Evolutionary conservation across 2,797 vertebrate species (phyloP), one percentile per base, ranked within the genome.

Genomic region (Sebastes steindachneri): DNA sequence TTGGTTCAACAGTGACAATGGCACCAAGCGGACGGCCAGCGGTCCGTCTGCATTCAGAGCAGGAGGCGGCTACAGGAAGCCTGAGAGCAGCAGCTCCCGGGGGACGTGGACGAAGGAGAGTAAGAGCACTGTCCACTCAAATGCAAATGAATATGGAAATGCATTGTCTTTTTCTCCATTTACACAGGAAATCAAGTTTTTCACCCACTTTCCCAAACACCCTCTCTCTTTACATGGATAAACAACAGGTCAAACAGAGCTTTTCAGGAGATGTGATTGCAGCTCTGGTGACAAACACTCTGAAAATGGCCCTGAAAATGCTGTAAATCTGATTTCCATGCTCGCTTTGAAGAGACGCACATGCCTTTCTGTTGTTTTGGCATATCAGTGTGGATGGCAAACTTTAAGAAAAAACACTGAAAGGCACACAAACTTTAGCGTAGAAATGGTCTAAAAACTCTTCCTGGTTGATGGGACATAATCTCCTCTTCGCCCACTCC

Each of bases 1-100:
- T 92, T 83, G 86, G 90, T 86, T 87, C 86, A 75, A 84, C 92
- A 83, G 89, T 90, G 92, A 90, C 91, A 92, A 82, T 80, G 86
- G 86, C 80, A 91, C 78, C 77, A 14, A 76, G 72, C 14, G 70
- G 84, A 88, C 75, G 35, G 73, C 31, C 11, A 5, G 67, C 33
- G 55, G 82, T 74, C 70, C 5, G 60, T 86, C 87, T 87, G 88
- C 77, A 86, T 86, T 87, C 75, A 82, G 77, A 91, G 68, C 59
- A 86, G 86, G 76, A 68, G 33, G 5, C 1, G 60, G 65, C 33
- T n/a, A 25, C 7, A 11, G 37, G 55, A 58, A 64, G 67, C 63
- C 26, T 3, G 31, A 77, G 65, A 73, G 48, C 41, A n/a, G 57
- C 23, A 3, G 69, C 21, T 76, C 33, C 65, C 14, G 15, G 17